Percentiles rank a stretch among this genome's conserved stretches.
Evolutionary conservation across 2,113 vertebrate genomes (phyloP).

Genomic region (Oreocharis arfaki): DNA sequence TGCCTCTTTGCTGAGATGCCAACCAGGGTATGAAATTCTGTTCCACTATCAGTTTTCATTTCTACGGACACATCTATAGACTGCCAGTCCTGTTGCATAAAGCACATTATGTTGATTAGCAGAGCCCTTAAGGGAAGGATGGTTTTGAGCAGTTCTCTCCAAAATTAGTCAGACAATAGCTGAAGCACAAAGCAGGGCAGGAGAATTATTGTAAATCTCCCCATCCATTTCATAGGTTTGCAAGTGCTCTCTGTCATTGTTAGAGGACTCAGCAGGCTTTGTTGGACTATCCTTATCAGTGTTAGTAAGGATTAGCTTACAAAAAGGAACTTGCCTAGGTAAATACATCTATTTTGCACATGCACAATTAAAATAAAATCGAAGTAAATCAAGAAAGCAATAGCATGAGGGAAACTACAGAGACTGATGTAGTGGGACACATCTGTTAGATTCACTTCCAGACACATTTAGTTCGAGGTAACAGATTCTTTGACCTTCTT

Average conservation of each 20-base stretch:
- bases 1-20: background rate
- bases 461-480: background rate
- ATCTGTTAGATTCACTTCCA: background rate
- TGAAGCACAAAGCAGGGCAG: background rate
- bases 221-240: background rate
- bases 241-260: background rate
- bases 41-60: background rate
- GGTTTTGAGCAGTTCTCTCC: background rate
- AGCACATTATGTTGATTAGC: slow-evolving; percentile 19
- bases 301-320: background rate
- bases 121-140: background rate
- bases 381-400: background rate
- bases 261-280: background rate
- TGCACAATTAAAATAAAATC: background rate
- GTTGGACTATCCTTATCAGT: background rate
- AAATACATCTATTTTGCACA: background rate
- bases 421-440: background rate
- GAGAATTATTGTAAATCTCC: background rate
- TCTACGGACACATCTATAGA: background rate
- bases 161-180: background rate
- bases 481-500: background rate
- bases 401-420: background rate
- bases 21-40: background rate
- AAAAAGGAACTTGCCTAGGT: background rate
- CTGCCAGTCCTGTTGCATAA: background rate